Percentiles rank a stretch among this genome's conserved stretches.
Evolutionary conservation across 2,797 vertebrate species (phyloP).

Genomic region (Sarcoramphus papa): DNA sequence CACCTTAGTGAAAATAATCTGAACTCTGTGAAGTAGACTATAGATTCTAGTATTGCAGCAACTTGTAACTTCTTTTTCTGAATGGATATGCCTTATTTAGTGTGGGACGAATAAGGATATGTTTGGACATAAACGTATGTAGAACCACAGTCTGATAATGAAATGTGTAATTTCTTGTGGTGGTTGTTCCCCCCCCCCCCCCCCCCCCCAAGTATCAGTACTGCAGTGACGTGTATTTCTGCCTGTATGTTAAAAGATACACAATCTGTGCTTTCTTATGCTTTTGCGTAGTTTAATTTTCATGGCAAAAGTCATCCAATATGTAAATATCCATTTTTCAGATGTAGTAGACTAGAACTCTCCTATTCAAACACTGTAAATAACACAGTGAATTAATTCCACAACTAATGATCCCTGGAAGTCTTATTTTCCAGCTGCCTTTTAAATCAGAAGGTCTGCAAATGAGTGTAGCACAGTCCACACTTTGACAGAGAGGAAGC

Average conservation of each 20-base stretch:
- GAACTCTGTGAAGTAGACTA: not conserved
- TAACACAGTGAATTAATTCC: not conserved
- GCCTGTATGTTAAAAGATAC: not conserved
- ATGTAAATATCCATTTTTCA: not conserved
- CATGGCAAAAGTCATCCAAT: not conserved
- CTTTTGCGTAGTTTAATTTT: not conserved
- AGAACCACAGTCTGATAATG: not conserved
- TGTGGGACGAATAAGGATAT: not conserved
- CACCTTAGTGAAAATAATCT: not conserved
- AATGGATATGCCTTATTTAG: not conserved
- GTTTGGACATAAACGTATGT: not conserved
- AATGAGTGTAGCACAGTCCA: not conserved
- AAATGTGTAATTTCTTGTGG: not conserved
- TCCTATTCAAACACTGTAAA: not conserved
- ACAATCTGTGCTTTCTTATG: not conserved
- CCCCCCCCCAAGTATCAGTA: not conserved
- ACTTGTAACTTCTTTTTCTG: not conserved
- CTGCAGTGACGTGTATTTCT: not conserved
- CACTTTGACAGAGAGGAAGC: not conserved
- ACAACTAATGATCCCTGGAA: not conserved
- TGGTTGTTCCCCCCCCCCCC: not conserved
- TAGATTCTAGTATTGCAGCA: not conserved
- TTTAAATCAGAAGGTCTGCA: not conserved
- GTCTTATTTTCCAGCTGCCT: not conserved
- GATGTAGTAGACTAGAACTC: not conserved